A percentile compares a stretch with the other conserved stretches of the same genome.
Evolutionary conservation across 2,888 invertebrate genomes (phyloP).

Genomic region (Acanthoscelides obtectus): DNA sequence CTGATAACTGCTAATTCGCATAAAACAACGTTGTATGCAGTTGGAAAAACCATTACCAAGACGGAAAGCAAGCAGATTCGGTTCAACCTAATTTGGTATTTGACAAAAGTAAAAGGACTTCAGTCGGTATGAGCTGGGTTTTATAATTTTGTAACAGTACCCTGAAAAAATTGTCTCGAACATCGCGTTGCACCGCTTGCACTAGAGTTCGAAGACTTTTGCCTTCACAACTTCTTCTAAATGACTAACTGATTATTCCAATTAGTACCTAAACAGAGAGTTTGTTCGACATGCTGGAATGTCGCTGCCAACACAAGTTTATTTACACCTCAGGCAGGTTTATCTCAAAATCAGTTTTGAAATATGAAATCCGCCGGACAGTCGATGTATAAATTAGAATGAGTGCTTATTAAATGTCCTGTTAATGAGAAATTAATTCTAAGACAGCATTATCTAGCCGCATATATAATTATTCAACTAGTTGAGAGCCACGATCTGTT

Average conservation of each 20-base stretch:
- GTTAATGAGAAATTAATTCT: constrained; percentile 13
- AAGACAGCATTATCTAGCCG: not conserved
- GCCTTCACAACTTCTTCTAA: not conserved
- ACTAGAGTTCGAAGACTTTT: not conserved
- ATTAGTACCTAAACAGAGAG: not conserved
- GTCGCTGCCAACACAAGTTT: not conserved
- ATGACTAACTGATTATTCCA: not conserved
- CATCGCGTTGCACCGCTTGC: not conserved
- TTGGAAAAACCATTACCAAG: no score
- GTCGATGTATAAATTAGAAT: constrained; percentile 3
- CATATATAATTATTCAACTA: not conserved
- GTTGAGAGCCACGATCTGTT: not conserved
- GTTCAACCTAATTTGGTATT: no score
- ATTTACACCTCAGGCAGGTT: not conserved
- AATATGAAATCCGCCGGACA: constrained; percentile 7
- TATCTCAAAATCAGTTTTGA: not conserved
- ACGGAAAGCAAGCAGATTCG: no score
- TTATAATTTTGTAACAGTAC: no score
- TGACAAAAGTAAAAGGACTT: no score
- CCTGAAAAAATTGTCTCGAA: not conserved
- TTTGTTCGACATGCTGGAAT: not conserved
- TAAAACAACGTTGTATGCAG: no score
- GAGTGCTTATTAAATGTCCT: constrained; percentile 7
- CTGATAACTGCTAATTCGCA: no score
- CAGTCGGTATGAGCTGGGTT: no score